Percentiles rank a stretch among this genome's conserved stretches.
phyloP scores from a whole-genome alignment of 2,113 vertebrate species.

The Trochalopteron elliotii region DNA sequence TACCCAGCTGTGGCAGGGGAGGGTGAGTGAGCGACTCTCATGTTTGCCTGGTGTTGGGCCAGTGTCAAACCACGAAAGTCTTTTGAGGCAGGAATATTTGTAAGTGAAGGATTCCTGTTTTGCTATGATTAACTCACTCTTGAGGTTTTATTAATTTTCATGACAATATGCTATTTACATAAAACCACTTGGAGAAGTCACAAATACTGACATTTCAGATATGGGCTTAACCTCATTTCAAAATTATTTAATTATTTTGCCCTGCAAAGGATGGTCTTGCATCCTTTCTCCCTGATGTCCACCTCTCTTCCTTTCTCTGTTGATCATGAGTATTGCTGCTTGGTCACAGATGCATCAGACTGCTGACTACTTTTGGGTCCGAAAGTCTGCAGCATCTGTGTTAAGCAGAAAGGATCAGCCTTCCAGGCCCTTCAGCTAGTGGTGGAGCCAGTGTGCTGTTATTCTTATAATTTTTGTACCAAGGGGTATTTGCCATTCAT shows the following conservation, averaged over 20 bases:
- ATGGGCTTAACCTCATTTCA: background rate
- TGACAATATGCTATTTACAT: background rate
- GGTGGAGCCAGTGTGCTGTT: background rate
- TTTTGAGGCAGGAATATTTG: background rate
- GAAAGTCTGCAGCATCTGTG: background rate
- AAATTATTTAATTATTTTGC: background rate
- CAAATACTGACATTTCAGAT: background rate
- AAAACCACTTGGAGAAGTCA: background rate
- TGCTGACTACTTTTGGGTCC: background rate
- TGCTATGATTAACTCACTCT: background rate
- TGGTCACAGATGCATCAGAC: background rate
- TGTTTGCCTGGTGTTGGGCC: too few relatives aligned
- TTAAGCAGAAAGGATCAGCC: background rate
- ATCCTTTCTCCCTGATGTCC: background rate
- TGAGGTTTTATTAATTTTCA: background rate
- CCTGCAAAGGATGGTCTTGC: background rate
- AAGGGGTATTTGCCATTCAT: background rate
- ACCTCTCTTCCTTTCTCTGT: background rate
- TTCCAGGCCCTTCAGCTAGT: background rate
- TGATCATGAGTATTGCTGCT: background rate
- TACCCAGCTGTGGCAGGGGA: background rate
- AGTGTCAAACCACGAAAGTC: background rate
- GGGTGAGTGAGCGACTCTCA: rapidly evolving
- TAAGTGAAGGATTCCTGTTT: background rate
- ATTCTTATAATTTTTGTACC: background rate